A percentile compares a stretch with the other conserved stretches of the same genome.
These are phyloP conservation scores for Pheosia tremula DNA, from an alignment of 2,888 invertebrate genomes.

Conservation along the genomic window DNA sequence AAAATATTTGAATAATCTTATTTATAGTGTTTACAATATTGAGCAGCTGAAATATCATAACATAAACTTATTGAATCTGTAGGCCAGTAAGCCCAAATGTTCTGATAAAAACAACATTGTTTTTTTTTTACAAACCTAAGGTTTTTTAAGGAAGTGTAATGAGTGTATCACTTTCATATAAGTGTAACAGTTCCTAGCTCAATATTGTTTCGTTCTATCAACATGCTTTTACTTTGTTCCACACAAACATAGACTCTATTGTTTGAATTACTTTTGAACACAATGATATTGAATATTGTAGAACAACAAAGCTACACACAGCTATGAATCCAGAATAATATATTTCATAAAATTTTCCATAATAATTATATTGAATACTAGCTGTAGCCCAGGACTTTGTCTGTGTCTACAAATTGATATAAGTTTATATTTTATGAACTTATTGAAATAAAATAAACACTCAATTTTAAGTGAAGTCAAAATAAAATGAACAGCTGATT, in stretches of 20 bases:
- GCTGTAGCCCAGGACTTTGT: too few relatives aligned
- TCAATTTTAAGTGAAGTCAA: too few relatives aligned
- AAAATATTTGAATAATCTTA: background rate
- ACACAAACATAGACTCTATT: background rate
- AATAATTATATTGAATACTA: too few relatives aligned
- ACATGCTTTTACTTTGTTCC: slow-evolving; percentile 5
- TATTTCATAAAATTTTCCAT: too few relatives aligned
- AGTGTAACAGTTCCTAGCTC: slow-evolving; percentile 2
- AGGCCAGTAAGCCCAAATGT: background rate
- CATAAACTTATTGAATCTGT: background rate
- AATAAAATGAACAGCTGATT: too few relatives aligned
- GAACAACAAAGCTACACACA: too few relatives aligned
- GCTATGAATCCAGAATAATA: too few relatives aligned
- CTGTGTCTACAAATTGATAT: too few relatives aligned
- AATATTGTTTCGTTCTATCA: slow-evolving; percentile 2
- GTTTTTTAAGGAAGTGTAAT: background rate
- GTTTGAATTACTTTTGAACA: background rate
- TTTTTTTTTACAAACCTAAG: background rate
- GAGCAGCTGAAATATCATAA: background rate
- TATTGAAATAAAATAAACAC: too few relatives aligned
- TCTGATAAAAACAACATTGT: background rate
- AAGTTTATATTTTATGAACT: too few relatives aligned
- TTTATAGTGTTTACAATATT: background rate
- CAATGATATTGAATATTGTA: background rate
- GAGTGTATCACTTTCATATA: background rate